These are phyloP conservation scores for Trichoplusia ni DNA, from an alignment of 1,140 invertebrate genomes.

Conservation along the genomic window DNA sequence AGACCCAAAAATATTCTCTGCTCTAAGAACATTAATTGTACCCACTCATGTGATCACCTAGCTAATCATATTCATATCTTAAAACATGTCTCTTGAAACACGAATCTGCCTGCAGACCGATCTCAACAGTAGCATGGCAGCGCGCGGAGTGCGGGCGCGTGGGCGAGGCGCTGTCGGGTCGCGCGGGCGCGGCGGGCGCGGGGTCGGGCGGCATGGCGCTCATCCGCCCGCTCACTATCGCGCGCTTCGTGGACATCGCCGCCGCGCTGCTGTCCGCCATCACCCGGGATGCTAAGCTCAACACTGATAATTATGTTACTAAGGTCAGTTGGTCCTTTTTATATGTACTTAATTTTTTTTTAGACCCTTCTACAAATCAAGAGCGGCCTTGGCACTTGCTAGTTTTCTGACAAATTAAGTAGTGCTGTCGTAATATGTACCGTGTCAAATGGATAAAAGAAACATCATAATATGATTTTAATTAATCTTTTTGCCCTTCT, in stretches of 20 bases:
- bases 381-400: too few species aligned
- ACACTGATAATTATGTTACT: conserved; percentile 65
- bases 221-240: conserved; percentile 66
- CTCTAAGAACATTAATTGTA: too few species aligned
- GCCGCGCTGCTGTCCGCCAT: conserved; percentile 46
- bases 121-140: conserved; percentile 60
- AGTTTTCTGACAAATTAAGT: too few species aligned
- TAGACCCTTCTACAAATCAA: too few species aligned
- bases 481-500: too few species aligned
- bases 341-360: not conserved
- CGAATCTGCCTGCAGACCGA: conserved; percentile 36
- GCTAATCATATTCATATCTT: too few species aligned
- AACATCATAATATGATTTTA: too few species aligned
- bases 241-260: conserved; percentile 64
- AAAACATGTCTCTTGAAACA: too few species aligned
- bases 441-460: too few species aligned
- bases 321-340: conserved; percentile 44
- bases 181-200: conserved; percentile 32
- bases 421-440: too few species aligned
- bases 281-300: conserved; percentile 51
- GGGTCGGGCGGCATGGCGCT: conserved; percentile 44
- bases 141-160: conserved; percentile 51
- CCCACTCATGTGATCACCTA: too few species aligned
- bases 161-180: conserved; percentile 42
- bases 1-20: too few species aligned